Evolutionary conservation across 2,113 vertebrate species (phyloP), one percentile per base, ranked within the genome.

Genomic region (Takifugu bimaculatus): DNA sequence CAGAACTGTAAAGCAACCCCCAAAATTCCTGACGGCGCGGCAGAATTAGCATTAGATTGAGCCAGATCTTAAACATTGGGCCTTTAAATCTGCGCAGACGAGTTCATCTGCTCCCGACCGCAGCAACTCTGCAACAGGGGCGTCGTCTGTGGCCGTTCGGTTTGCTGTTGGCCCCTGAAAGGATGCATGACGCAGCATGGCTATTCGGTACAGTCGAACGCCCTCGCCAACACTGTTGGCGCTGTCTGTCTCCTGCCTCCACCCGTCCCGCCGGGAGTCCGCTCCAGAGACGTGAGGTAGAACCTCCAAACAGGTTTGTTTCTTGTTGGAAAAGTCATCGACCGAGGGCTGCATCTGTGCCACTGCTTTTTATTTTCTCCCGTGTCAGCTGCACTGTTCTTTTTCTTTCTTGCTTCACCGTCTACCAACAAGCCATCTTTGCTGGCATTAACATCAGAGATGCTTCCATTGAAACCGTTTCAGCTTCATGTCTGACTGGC

Each of bases 161-260:
- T 52, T 70, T 26, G 39, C 63, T 72, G 67, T 52, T 48, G 48
- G 60, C 60, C 25, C 62, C 43, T 35, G 28, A 48, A 53, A 57
- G 58, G 64, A 72, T 49, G 77, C 79, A 87, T 88, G 79, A 82
- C 70, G 64, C 56, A 65, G 81, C 82, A 85, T 85, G 84, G 78
- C 79, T 73, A 60, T 72, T 70, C 57, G 57, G 65, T 76, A 6
- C 57, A 45, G 35, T 54, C 68, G 52, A 81, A 56, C 70, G 44
- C 39, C 49, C 57, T 68, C 68, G 73, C 60, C 70, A 49, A 57
- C 75, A 70, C 55, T n/a, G 28, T 47, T 56, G 52, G 56, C 42
- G 29, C 45, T 50, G 70, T 71, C 53, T 62, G 35, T 60, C 56
- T 59, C 42, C 67, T 45, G 71, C 68, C 53, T 63, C 44, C 20